Evolutionary conservation across 2,888 invertebrate species (phyloP).

Genomic region (Brachynemurus nebulosus): DNA sequence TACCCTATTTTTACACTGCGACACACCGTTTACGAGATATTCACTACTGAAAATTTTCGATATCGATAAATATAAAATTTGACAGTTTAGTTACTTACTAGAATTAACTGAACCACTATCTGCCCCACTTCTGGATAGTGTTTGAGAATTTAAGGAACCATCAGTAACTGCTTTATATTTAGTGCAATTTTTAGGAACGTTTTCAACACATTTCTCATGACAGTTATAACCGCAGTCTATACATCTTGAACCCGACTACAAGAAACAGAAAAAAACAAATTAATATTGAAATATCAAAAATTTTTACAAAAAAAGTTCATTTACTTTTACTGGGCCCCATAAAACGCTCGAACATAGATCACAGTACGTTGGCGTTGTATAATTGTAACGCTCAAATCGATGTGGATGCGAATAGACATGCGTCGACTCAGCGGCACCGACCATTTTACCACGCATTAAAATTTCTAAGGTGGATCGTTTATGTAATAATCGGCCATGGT

Average conservation of each 20-base stretch:
- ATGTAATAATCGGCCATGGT: slow-evolving; percentile 73
- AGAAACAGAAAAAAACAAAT: slow-evolving; percentile 11
- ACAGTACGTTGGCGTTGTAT: slow-evolving; percentile 76
- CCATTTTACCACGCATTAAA: slow-evolving; percentile 59
- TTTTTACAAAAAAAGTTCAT: slow-evolving; percentile 14
- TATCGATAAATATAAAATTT: neutral
- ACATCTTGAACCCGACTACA: slow-evolving; percentile 42
- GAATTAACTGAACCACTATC: slow-evolving; percentile 60
- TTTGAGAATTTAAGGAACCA: slow-evolving; percentile 32
- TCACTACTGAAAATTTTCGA: neutral
- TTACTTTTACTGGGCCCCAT: slow-evolving; percentile 81
- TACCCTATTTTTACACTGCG: too few species aligned
- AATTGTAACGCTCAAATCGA: slow-evolving; percentile 75
- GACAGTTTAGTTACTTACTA: slow-evolving; percentile 36
- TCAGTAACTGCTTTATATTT: slow-evolving; percentile 55
- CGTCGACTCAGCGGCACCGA: slow-evolving; percentile 39
- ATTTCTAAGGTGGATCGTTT: slow-evolving; percentile 84
- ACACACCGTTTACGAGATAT: too few species aligned
- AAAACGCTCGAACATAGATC: slow-evolving; percentile 79
- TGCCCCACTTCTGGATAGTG: slow-evolving; percentile 43
- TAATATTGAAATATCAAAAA: neutral
- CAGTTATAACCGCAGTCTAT: slow-evolving; percentile 90
- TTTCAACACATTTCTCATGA: slow-evolving; percentile 86
- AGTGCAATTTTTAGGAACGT: slow-evolving; percentile 76
- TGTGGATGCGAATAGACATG: slow-evolving; percentile 57